phyloP scores from a whole-genome alignment of 2,797 vertebrate species.

The Manis javanica region DNA sequence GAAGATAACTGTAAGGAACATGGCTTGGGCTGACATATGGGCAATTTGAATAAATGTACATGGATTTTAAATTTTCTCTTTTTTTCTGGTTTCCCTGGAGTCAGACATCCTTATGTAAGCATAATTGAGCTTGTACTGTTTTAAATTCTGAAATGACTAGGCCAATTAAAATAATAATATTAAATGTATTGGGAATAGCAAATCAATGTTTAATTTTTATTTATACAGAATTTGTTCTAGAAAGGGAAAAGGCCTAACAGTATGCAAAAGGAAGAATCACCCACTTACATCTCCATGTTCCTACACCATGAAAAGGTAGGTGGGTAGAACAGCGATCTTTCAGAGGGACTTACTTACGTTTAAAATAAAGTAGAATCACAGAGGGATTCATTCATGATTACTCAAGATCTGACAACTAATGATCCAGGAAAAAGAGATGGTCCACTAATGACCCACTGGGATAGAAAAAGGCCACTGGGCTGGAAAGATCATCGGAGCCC shows the following conservation, averaged over 20 bases:
- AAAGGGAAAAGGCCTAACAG: neutral
- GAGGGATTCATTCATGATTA: neutral
- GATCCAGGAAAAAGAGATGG: neutral
- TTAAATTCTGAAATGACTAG: slow-evolving; percentile 48
- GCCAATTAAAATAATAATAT: slow-evolving; percentile 41
- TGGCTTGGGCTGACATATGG: neutral
- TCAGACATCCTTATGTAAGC: neutral
- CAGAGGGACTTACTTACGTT: neutral
- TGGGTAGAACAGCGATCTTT: neutral
- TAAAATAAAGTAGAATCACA: slow-evolving; percentile 16
- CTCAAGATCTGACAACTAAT: neutral
- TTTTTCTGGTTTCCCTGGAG: neutral
- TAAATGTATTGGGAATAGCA: neutral
- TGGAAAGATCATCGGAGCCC: neutral
- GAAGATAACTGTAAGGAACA: neutral
- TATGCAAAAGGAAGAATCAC: neutral
- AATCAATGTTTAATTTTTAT: slow-evolving; percentile 26
- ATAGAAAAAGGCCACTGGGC: neutral
- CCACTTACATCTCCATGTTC: neutral
- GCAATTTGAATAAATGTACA: neutral
- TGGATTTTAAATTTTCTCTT: slow-evolving; percentile 14
- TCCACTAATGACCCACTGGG: too few species aligned
- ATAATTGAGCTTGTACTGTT: slow-evolving; percentile 36
- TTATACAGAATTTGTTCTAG: neutral
- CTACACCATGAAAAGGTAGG: neutral